Evolutionary conservation across 2,888 invertebrate genomes (phyloP), one percentile per base, ranked within the genome.

Genomic region (Carcina quercana): DNA sequence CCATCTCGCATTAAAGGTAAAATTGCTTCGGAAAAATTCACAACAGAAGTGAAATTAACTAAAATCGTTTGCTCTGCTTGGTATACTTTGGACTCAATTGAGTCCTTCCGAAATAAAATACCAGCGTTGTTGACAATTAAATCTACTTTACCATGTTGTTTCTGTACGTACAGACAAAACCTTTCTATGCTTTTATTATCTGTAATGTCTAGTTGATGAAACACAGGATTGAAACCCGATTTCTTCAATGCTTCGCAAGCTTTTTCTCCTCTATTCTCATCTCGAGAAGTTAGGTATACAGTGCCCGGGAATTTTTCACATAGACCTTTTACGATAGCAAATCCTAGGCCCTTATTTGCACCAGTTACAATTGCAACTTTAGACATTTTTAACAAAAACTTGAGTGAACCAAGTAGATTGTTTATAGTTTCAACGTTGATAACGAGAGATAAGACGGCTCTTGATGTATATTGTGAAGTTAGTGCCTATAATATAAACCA

Each of bases 121-220:
- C 88, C 93, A 5, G 93, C 93, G 65, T 93, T 93, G 53, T 93
- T 93, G 4, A 94, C 80, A 11, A 93, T 65, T 21, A 93, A 65
- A 53, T 93, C 90, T 2, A 93, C 64, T 25, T 89, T 87, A 28
- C 86, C 87, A 50, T 91, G 75, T 29, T 76, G 83, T 5, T 75
- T 57, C 47, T 80, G 63, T 2, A 94, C 56, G 40, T 83, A 83
- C 25, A 85, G 69, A 15, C 69, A 59, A 41, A 92, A 88, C 12
- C 45, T 66, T 8, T 69, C 45, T 11, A 92, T 71, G 50, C 91
- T 92, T 2, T 66, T 56, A 10, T 68, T 50, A 37, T 90, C 75
- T 13, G 84, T 86, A 25, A 93, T 75, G 54, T 94, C 93, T 12
- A 94, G 75, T 54, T 90, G 89, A 55, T 91, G 88, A 58, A 87